Evolutionary conservation across 2,888 invertebrate genomes (phyloP).

Genomic region (Athetis lepigone): DNA sequence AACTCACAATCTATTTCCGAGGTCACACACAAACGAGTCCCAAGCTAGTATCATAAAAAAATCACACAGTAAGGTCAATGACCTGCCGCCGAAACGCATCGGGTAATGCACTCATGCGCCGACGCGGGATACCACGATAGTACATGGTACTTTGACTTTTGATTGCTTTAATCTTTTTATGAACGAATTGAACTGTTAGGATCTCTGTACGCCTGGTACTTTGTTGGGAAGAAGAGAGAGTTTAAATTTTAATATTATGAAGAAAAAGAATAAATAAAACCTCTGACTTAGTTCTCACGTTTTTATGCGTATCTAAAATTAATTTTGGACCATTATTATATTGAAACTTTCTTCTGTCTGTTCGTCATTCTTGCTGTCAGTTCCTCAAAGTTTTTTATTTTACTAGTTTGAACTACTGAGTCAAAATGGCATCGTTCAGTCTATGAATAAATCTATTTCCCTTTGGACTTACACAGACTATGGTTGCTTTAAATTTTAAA

Average conservation of each 20-base stretch:
- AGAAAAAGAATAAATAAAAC: not conserved
- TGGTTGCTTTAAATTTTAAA: not conserved
- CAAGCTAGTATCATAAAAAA: slow-evolving; percentile 76
- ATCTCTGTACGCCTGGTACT: slow-evolving; percentile 54
- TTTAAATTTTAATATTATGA: not conserved
- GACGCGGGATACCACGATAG: slow-evolving; percentile 65
- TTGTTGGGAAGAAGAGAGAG: slow-evolving; percentile 11
- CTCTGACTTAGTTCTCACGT: not conserved
- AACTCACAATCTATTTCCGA: slow-evolving; percentile 67
- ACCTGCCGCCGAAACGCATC: slow-evolving; percentile 77
- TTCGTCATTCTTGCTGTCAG: no score
- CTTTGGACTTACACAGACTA: not conserved
- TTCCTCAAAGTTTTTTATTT: no score
- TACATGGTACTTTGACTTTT: slow-evolving; percentile 63
- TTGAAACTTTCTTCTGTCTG: no score
- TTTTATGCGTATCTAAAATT: not conserved
- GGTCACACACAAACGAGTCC: slow-evolving; percentile 67
- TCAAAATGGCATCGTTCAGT: not conserved
- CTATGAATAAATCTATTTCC: slow-evolving; percentile 24
- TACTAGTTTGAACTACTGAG: no score
- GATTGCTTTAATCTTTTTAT: slow-evolving; percentile 62
- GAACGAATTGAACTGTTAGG: slow-evolving; percentile 55
- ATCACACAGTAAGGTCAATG: slow-evolving; percentile 77
- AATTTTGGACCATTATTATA: not conserved
- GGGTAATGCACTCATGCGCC: slow-evolving; percentile 80